Evolutionary conservation across 1,140 invertebrate genomes (phyloP), one percentile per base, ranked within the genome.

Genomic region (Tribolium castaneum): DNA sequence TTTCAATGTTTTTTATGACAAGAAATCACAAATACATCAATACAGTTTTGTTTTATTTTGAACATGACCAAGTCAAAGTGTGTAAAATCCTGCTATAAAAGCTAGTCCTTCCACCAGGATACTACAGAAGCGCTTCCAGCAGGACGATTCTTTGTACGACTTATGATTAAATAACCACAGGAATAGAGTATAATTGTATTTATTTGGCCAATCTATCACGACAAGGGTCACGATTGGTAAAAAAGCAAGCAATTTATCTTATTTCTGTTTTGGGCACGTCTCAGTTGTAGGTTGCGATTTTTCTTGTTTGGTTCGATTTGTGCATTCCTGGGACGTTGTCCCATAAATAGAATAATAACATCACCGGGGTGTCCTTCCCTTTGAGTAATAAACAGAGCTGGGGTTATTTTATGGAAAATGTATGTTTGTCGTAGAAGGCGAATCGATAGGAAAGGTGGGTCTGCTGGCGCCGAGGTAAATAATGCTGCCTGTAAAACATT

Each of bases 401-500:
- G 52, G 71, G 71, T 73, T 52, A 73, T 73, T 73, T 73, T 73
- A 52, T 66, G 25, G 59, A 39, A 66, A 75, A 56, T 72, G 45
- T 50, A 72, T 50, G 50, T 72, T 72, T 72, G 70, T 50, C 50
- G 70, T 50, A 35, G 50, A 45, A 72, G 79, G 77, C 72, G 77
- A 80, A 80, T 78, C 77, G 74, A 78, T 78, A 78, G 66, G 50
- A 49, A 54, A 52, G 70, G 39, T 73, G 72, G 76, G 30, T 51
- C 71, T 50, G 80, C 51, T 70, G 77, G 77, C 77, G 73, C 76
- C 59, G 70, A 73, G 70, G 66, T 80, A 80, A 80, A 80, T 80
- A 80, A 80, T 76, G 74, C 75, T 59, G 75, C 74, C 79, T 80
- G 78, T 80, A 80, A 82, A 80, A 82, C 80, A 82, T 82, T 82